These are phyloP conservation scores for Dastarcus helophoroides DNA, from an alignment of 2,888 invertebrate genomes.

Conservation along the genomic window DNA sequence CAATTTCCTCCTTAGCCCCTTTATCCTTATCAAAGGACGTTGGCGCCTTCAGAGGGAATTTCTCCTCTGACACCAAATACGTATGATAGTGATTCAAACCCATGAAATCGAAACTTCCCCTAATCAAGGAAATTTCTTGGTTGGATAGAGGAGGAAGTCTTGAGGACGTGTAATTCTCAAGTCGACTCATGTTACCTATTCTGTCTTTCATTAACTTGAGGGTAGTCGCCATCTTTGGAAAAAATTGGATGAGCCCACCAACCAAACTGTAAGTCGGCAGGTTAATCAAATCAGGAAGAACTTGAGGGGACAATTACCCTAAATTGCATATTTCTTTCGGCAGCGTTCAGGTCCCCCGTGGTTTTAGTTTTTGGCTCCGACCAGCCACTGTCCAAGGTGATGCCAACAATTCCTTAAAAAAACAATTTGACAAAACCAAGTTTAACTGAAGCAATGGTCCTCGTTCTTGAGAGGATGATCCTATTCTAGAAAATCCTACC, in stretches of 20 bases:
- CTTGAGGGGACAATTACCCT: constrained; percentile 34
- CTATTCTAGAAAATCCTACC: no score
- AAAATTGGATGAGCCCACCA: constrained; percentile 41
- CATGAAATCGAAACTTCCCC: constrained; percentile 49
- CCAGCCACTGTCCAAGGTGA: constrained; percentile 46
- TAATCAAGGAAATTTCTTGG: constrained; percentile 35
- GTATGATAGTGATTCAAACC: constrained; percentile 55
- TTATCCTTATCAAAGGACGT: constrained; percentile 22
- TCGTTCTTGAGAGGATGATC: no score
- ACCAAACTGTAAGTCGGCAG: constrained; percentile 31
- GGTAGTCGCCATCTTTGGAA: constrained; percentile 40
- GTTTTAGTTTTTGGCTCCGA: constrained; percentile 41
- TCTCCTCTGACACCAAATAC: constrained; percentile 30
- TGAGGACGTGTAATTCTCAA: constrained; percentile 35
- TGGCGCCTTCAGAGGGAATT: constrained; percentile 31
- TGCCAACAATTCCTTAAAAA: constrained; percentile 50
- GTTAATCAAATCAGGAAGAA: neutral
- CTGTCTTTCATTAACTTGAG: constrained; percentile 37
- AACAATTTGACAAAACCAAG: no score
- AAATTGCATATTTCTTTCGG: constrained; percentile 45
- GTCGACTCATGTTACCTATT: constrained; percentile 34
- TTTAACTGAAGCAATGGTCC: no score
- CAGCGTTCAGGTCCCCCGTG: constrained; percentile 42
- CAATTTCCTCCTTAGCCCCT: constrained; percentile 27
- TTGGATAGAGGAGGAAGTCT: constrained; percentile 37